Evolutionary conservation across 2,113 vertebrate species (phyloP), one percentile per base, ranked within the genome.

Genomic region (Miniopterus natalensis): DNA sequence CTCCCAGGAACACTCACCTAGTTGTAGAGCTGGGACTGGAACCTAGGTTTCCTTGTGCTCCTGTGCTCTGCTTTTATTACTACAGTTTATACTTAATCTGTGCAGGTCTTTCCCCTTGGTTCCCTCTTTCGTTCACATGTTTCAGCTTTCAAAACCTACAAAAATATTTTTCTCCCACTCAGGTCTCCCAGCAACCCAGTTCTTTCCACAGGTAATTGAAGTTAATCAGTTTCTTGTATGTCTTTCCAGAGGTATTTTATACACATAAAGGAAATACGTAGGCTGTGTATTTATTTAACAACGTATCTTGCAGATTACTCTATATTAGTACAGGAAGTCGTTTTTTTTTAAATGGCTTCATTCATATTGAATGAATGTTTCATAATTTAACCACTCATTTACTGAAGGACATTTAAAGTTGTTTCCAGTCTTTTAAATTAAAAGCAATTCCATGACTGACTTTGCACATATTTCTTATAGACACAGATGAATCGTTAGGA

Each of bases 231-330:
- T 88, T 90, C 74, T 90, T 92, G 21, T 86, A 11, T 92, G 23
- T 96, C 68, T 95, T 95, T 89, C 68, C 61, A 92, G 86, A 92
- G 63, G 51, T 31, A 31, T 61, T 96, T 92, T 79, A 78, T 88
- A 11, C 31, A 84, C 31, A 25, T 59, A 90, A 79, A 92, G 51
- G 55, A 94, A 81, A 88, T 85, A 25, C 3, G 18, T 71, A 61
- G 85, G 47, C 51, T 59, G 8, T 63, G 0, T 84, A 25, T 90
- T 81, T 92, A 90, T 84, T 92, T 95, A 85, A 23, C 42, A 79
- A 4, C 0, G 0, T 47, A 45, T 57, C 25, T 66, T 91, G 27
- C 25, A 66, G 73, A 89, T 77, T 71, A 66, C 11, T 49, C 11
- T 31, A n/a, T 65, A 77, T 81, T 88, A 83, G 79, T 47, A 78